phyloP scores from a whole-genome alignment of 2,797 vertebrate genomes.

The Corythornis leucogaster region DNA sequence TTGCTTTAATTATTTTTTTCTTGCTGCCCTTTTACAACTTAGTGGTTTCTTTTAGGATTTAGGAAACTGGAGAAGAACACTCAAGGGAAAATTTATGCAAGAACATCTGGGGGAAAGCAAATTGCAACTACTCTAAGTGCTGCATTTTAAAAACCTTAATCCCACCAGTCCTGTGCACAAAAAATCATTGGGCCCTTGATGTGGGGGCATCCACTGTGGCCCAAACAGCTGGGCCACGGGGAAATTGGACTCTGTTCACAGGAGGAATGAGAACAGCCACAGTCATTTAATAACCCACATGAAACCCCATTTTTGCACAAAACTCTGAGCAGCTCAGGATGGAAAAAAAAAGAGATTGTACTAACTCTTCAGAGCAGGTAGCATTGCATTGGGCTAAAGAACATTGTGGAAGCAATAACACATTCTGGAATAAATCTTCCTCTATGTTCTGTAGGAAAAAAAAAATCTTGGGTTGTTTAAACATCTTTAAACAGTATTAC shows the following conservation, averaged over 20 bases:
- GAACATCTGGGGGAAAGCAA: background rate
- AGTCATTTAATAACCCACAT: background rate
- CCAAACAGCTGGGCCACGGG: background rate
- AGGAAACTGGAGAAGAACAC: background rate
- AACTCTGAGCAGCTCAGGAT: background rate
- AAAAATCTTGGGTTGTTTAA: background rate
- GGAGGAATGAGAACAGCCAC: background rate
- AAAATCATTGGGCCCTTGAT: background rate
- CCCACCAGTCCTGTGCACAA: background rate
- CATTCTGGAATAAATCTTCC: background rate
- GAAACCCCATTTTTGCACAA: background rate
- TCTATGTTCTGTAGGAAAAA: background rate
- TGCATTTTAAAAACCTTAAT: background rate
- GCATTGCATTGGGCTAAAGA: background rate
- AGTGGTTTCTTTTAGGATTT: background rate
- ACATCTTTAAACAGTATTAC: background rate
- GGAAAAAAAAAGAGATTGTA: background rate
- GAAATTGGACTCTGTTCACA: background rate
- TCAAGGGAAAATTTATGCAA: background rate
- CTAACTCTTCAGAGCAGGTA: background rate
- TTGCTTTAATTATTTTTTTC: background rate
- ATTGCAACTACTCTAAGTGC: background rate
- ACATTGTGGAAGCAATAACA: background rate
- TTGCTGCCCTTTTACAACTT: background rate
- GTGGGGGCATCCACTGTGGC: too few species aligned